Evolutionary conservation across 2,888 invertebrate species (phyloP), one percentile per base, ranked within the genome.

Genomic region (Netelia melanura): DNA sequence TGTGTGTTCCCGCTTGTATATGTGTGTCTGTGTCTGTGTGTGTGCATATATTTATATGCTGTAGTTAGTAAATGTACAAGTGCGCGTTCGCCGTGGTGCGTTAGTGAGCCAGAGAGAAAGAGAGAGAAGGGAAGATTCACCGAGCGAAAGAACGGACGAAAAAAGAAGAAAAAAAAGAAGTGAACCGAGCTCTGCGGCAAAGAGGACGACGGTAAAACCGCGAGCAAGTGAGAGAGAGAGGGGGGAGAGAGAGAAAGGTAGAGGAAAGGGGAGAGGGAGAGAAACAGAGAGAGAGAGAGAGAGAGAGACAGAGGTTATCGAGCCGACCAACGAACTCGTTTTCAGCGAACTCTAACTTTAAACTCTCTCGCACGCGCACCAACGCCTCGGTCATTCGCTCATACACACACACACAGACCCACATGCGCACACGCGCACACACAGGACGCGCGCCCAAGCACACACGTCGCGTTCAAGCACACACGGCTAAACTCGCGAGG

Each of bases 281-380:
- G 17, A 17, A 17, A 17, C 17, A 17, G 17, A 58, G 17, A 54
- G 48, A 25, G 25, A 25, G 25, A 71, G 25, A 71, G 25, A 76
- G 64, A 56, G 52, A 76, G 71, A 79, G 64, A 77, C 65, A 81
- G 70, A 84, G 84, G 84, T 86, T 86, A 86, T 86, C 86, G 84
- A 86, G 85, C 86, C 86, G 86, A 86, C 78, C 81, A 85, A 78
- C 85, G 84, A 86, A 85, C 86, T 85, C 85, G 84, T 84, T 86
- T 86, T 75, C 84, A 86, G 78, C 84, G 71, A 86, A 79, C 86
- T 83, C 85, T 58, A 74, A 86, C 86, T 83, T 83, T 81, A 84
- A 81, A 84, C 81, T 78, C 74, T 43, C 78, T 77, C 58, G 17
- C 58, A 25, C 44, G 38, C 61, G 70, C 25, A 43, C 48, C n/a